Base-by-base conservation (phyloP, 2,113 vertebrate species). In the zebrafish (Danio rerio) region DNA sequence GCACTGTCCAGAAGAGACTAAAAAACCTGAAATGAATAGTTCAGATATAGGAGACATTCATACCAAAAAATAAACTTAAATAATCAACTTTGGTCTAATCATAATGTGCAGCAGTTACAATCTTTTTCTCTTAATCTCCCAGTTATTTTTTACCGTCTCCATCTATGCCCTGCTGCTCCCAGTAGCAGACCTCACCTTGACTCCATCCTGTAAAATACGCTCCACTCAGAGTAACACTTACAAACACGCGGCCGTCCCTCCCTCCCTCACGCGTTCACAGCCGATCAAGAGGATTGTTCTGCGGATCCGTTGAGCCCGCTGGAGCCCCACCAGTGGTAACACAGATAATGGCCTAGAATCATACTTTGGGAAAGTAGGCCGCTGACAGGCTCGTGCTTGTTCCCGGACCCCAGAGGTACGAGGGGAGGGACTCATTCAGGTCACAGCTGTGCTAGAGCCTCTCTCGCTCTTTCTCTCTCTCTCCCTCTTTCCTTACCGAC, bases 261-360 rank as follows among this genome's bases (percentile, higher is more conserved):
- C 56, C 68, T 62, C 56, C 58, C 45, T 73, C 56, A 72, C 45
- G 43, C 75, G 52, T 53, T 80, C 83, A 69, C 42, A 72, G 86
- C 80, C 83, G 85, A 89, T 83, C 89, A 87, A 76, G 89, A 92
- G 90, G 66, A 94, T 93, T 93, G 93, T 94, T 92, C 91, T 91
- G 89, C 88, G 88, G 87, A 93, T 91, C 89, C 89, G 91, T 81
- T 87, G 92, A 91, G 92, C 86, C 90, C 86, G 82, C 88, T 88
- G 87, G 85, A 92, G 92, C 92, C 94, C 93, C 94, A 94, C 89
- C 92, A 94, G 92, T 92, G 89, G 89, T 94, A 95, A 92, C 94
- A 95, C 94, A 95, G 92, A 95, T 95, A 95, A 94, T 95, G 94
- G 92, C 94, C 94, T 93, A 94, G 93, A 89, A 95, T 95, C 91